phyloP scores from a whole-genome alignment of 2,797 vertebrate species.

The Tokudaia muenninki region DNA sequence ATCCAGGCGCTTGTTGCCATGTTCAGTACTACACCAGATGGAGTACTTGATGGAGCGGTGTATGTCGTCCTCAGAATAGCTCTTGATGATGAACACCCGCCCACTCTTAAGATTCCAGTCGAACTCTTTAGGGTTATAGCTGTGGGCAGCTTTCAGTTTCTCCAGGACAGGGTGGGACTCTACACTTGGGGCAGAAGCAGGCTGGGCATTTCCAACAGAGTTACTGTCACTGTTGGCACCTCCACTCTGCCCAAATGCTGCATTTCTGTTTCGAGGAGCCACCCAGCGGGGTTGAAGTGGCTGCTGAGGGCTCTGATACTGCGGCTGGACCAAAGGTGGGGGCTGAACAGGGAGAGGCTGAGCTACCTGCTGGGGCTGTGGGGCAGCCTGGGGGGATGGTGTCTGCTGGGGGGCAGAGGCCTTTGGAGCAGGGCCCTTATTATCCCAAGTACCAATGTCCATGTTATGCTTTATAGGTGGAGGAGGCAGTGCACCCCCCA shows the following conservation, averaged over 20 bases:
- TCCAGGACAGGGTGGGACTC: slow-evolving; percentile 97
- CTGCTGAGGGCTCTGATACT: slow-evolving; percentile 94
- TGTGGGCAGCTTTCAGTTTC: slow-evolving; percentile 95
- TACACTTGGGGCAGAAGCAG: slow-evolving; percentile 83
- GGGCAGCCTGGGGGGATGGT: slow-evolving; percentile 90
- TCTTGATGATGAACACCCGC: slow-evolving; percentile 98
- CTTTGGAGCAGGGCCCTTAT: slow-evolving; percentile 94
- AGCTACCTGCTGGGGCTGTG: slow-evolving; percentile 90
- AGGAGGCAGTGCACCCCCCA: slow-evolving; percentile 92
- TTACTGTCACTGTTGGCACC: slow-evolving; percentile 87
- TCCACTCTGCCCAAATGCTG: slow-evolving; percentile 92
- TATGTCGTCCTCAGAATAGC: slow-evolving; percentile 99
- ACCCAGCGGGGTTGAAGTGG: slow-evolving; percentile 95
- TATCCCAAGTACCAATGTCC: slow-evolving; percentile 99
- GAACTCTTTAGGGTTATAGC: slow-evolving; percentile 98
- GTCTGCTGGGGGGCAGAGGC: slow-evolving; percentile 90
- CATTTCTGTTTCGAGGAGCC: slow-evolving; percentile 94
- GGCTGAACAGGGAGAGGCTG: slow-evolving; percentile 93
- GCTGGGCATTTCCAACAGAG: slow-evolving; percentile 86
- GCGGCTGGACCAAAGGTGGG: slow-evolving; percentile 90
- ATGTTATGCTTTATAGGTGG: slow-evolving; percentile 98
- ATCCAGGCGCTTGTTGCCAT: slow-evolving; percentile 97
- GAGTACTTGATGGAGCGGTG: slow-evolving; percentile 99
- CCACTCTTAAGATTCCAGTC: slow-evolving; percentile 97
- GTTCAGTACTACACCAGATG: slow-evolving; percentile 99